A percentile compares a stretch with the other conserved stretches of the same genome.
Evolutionary conservation across 2,797 vertebrate species (phyloP).

Genomic region (Smutsia temminckii): DNA sequence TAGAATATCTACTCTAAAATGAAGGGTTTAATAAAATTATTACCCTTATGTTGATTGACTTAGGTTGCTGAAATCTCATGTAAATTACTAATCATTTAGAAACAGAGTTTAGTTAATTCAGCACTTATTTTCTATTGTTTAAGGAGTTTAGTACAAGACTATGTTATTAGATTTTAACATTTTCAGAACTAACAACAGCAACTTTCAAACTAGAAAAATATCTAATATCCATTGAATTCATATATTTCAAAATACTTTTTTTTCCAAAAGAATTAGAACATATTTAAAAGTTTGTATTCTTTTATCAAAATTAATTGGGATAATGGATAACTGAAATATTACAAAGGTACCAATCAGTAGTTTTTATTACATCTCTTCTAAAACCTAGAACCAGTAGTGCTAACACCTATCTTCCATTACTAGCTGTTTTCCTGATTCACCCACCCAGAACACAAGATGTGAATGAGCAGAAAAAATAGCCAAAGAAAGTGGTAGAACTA

Average conservation of each 20-base stretch:
- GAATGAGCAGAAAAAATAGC: background rate
- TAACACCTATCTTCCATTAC: background rate
- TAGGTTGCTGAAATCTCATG: background rate
- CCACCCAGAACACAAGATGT: background rate
- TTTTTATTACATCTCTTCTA: background rate
- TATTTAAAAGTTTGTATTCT: background rate
- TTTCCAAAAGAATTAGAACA: background rate
- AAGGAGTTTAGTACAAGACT: background rate
- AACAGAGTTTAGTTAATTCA: background rate
- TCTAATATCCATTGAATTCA: background rate
- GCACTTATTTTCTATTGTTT: background rate
- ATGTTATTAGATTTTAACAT: background rate
- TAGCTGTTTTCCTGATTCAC: background rate
- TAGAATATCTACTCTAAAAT: background rate
- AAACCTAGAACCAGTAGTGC: background rate
- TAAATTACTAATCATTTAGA: background rate
- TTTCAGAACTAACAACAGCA: conserved; percentile 14
- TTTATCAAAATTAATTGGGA: background rate
- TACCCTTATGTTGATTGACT: background rate
- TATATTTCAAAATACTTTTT: background rate
- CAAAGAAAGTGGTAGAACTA: background rate
- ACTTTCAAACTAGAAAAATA: conserved; percentile 34
- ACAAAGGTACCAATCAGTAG: background rate
- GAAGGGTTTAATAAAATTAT: background rate
- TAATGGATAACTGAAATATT: background rate